Conservation (phyloP, 2,888 invertebrate species). For the Temnothorax unifasciatus region DNA sequence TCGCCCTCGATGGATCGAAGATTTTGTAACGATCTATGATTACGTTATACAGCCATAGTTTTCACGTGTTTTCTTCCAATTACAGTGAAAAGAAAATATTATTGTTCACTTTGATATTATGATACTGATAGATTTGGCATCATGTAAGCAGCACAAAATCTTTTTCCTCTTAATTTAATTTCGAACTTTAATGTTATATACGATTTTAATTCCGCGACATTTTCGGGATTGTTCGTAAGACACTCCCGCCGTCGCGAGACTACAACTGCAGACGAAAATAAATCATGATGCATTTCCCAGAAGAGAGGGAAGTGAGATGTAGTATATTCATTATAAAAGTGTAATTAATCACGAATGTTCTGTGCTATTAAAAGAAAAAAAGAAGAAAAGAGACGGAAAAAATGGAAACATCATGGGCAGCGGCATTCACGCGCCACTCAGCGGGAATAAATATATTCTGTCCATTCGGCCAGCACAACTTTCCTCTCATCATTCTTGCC, state of each 20-base stretch:
- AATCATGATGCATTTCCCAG: conserved; percentile 34
- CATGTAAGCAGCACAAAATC: background rate
- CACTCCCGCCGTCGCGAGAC: background rate
- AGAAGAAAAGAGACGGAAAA: background rate
- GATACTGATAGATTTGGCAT: background rate
- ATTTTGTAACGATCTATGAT: background rate
- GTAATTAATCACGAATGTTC: conserved; percentile 51
- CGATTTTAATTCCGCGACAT: background rate
- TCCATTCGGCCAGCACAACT: conserved; percentile 41
- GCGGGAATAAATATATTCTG: conserved; percentile 56
- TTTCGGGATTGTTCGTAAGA: conserved; percentile 23
- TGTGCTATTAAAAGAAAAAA: conserved; percentile 3
- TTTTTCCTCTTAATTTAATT: background rate
- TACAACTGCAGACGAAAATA: conserved; percentile 2
- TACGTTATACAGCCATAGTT: background rate
- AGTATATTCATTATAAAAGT: conserved; percentile 45
- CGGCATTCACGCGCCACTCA: conserved; percentile 49
- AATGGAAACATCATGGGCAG: conserved; percentile 41
- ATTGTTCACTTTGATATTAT: too few species aligned
- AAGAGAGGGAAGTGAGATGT: conserved; percentile 21
- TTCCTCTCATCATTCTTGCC: conserved; percentile 49
- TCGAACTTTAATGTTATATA: background rate
- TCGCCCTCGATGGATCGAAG: background rate
- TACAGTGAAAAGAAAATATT: background rate
- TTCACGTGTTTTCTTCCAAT: background rate